Conservation (phyloP, 2,888 invertebrate genomes). For the Caenorhabditis drosophilae region DNA sequence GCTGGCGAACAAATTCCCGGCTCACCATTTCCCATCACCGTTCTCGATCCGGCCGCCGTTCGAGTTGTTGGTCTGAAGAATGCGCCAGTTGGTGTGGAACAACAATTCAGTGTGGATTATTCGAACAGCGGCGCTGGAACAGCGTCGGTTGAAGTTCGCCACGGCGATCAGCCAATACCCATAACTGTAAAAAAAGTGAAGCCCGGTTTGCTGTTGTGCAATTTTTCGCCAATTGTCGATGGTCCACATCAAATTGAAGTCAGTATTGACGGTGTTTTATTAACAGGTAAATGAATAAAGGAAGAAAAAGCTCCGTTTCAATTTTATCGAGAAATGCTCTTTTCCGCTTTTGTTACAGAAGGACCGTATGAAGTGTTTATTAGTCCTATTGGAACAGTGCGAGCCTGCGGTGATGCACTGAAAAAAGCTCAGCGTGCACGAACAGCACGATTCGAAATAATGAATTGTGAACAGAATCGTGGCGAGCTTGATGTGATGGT, state of each 20-base stretch:
- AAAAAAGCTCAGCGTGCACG: conserved; percentile 60
- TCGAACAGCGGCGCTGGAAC: conserved; percentile 83
- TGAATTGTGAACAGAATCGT: conserved; percentile 55
- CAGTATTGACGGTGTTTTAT: conserved; percentile 84
- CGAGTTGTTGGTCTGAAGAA: conserved; percentile 71
- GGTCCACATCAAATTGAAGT: conserved; percentile 86
- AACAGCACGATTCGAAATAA: conserved; percentile 68
- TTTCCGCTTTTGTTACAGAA: conserved; percentile 50
- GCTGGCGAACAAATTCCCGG: conserved; percentile 71
- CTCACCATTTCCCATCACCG: conserved; percentile 78
- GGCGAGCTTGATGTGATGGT: conserved; percentile 69
- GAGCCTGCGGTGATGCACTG: conserved; percentile 67
- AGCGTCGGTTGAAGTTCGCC: conserved; percentile 82
- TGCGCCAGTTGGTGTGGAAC: conserved; percentile 71
- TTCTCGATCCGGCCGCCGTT: conserved; percentile 74
- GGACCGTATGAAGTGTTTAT: conserved; percentile 67
- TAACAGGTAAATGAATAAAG: conserved; percentile 68
- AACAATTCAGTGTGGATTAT: conserved; percentile 76
- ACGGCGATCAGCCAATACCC: conserved; percentile 70
- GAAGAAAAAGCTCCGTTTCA: too few relatives aligned
- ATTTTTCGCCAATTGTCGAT: conserved; percentile 82
- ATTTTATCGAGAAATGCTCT: too few relatives aligned
- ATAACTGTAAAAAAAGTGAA: conserved; percentile 58
- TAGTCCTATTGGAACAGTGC: conserved; percentile 56
- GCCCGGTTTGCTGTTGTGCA: conserved; percentile 61